phyloP scores from a whole-genome alignment of 2,113 vertebrate species.

The Clinocottus analis region DNA sequence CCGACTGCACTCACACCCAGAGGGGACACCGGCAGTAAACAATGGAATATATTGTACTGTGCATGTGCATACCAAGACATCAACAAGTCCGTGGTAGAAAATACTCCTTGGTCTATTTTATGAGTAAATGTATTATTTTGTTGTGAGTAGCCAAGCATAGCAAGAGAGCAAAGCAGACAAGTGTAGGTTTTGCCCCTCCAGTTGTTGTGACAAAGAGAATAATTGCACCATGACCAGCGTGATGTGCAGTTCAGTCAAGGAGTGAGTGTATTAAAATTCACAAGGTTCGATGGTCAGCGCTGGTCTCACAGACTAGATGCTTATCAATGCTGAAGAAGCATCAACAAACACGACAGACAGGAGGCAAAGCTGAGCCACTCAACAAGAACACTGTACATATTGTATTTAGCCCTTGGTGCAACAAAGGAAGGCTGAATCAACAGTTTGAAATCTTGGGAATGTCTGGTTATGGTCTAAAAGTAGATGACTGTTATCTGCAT shows the following conservation, averaged over 20 bases:
- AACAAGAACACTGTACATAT: not conserved
- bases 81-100: conserved; percentile 9
- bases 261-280: conserved; percentile 21
- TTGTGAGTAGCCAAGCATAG: conserved; percentile 37
- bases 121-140: conserved; percentile 26
- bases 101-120: not conserved
- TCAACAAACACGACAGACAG: conserved; percentile 27
- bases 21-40: conserved; percentile 28
- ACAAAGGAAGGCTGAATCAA: not conserved
- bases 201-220: conserved; percentile 56
- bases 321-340: conserved; percentile 42
- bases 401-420: not conserved
- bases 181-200: conserved; percentile 24
- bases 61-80: conserved; percentile 31
- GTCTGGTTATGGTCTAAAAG: not conserved
- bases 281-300: conserved; percentile 46
- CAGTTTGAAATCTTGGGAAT: not conserved
- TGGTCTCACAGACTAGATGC: conserved; percentile 45
- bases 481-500: not conserved
- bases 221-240: conserved; percentile 41
- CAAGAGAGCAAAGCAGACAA: conserved; percentile 12
- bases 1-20: conserved; percentile 30
- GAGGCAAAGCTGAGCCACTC: conserved; percentile 2
- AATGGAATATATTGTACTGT: conserved; percentile 20
- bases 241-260: conserved; percentile 42